Percentiles rank a stretch among this genome's conserved stretches.
Conservation (phyloP, 2,113 vertebrate genomes). For the Choloepus hoffmanni region DNA sequence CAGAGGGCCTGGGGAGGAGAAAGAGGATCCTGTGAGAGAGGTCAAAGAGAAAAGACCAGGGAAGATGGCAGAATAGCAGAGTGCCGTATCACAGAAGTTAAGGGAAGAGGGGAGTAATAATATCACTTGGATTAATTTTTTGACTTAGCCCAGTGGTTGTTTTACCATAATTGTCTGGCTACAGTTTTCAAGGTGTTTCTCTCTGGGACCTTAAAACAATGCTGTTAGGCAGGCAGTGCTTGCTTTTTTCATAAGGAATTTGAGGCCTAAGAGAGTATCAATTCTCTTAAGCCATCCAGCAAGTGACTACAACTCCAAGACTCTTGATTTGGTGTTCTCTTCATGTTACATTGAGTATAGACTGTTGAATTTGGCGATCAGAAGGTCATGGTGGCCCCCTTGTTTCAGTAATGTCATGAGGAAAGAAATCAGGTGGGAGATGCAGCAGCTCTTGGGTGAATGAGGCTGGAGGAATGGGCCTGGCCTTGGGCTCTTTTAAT, state of each 20-base stretch:
- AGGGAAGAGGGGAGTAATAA: neutral
- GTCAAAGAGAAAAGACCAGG: neutral
- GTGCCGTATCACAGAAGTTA: accelerated
- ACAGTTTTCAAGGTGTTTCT: neutral
- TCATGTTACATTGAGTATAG: neutral
- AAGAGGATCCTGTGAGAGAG: neutral
- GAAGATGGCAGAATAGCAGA: accelerated
- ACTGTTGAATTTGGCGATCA: neutral
- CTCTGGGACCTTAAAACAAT: neutral
- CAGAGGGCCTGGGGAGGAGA: neutral
- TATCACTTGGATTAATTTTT: neutral
- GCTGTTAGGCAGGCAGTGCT: neutral
- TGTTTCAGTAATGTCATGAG: neutral
- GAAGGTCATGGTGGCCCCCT: neutral
- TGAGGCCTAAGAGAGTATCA: neutral
- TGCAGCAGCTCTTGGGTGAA: neutral
- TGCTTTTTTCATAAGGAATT: neutral
- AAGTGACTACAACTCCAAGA: neutral
- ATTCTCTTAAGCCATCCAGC: neutral
- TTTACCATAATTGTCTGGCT: neutral
- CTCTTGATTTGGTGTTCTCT: neutral
- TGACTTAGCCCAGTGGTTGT: neutral
- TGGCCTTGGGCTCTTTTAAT: neutral
- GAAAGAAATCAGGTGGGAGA: neutral
- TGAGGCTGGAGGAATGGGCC: too few relatives aligned